Percentiles rank a stretch among this genome's conserved stretches.
Evolutionary conservation across 2,113 vertebrate species (phyloP).

Genomic region (Pandion haliaetus): DNA sequence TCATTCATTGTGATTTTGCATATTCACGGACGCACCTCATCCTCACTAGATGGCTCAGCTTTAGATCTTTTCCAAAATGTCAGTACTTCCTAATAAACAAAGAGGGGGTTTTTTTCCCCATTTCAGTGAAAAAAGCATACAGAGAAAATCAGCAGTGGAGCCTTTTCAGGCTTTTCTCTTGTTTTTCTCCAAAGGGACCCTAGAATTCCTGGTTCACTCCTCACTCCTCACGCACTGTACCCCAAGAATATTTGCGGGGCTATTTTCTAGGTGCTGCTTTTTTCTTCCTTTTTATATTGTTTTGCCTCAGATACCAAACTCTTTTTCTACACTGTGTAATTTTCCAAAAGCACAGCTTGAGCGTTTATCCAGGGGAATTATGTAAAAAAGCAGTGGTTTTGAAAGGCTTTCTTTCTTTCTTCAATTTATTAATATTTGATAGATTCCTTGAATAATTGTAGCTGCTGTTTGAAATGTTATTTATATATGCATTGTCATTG

Average conservation of each 20-base stretch:
- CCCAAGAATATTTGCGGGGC: not conserved
- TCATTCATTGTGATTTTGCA: not conserved
- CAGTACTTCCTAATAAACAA: not conserved
- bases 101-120: accelerated
- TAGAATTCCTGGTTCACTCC: not conserved
- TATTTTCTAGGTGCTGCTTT: not conserved
- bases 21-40: not conserved
- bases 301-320: not conserved
- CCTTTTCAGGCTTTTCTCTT: not conserved
- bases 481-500: not conserved
- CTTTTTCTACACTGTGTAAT: not conserved
- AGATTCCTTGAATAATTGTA: not conserved
- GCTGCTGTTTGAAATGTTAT: not conserved
- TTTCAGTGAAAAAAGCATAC: not conserved
- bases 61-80: not conserved
- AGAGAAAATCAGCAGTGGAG: not conserved
- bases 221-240: not conserved
- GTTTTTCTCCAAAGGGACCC: not conserved
- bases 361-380: not conserved
- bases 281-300: not conserved
- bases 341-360: not conserved
- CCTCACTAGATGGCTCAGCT: not conserved
- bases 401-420: not conserved
- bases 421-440: not conserved
- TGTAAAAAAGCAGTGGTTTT: not conserved